phyloP scores from a whole-genome alignment of 2,888 invertebrate species.

The Lysandra coridon region DNA sequence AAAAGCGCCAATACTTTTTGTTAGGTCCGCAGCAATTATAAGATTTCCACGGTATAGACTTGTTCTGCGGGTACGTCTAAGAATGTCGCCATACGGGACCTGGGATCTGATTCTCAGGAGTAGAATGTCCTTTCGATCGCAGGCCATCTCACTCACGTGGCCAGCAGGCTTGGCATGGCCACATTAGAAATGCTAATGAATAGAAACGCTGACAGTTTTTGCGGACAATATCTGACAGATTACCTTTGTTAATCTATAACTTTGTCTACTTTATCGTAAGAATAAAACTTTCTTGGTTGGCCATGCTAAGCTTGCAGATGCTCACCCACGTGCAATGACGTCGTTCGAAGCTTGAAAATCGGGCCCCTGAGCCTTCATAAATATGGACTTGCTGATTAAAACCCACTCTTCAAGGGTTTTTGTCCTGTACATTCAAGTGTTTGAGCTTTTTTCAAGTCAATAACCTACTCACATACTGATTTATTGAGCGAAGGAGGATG shows the following conservation, averaged over 20 bases:
- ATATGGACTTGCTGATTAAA: slow-evolving; percentile 73
- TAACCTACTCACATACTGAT: slow-evolving; percentile 16
- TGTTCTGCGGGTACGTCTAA: slow-evolving; percentile 52
- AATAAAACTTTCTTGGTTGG: too few species aligned
- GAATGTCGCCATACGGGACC: slow-evolving; percentile 67
- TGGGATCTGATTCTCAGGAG: slow-evolving; percentile 36
- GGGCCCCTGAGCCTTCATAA: slow-evolving; percentile 55
- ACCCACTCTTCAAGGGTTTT: slow-evolving; percentile 45
- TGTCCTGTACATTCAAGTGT: slow-evolving; percentile 18
- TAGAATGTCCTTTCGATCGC: not conserved
- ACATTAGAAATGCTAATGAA: too few species aligned
- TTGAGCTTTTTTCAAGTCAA: slow-evolving; percentile 13
- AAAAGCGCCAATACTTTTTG: slow-evolving; percentile 38
- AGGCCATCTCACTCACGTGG: too few species aligned
- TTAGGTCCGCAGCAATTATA: slow-evolving; percentile 40
- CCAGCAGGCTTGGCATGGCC: too few species aligned
- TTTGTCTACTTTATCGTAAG: too few species aligned
- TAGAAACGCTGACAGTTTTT: too few species aligned
- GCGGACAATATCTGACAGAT: too few species aligned
- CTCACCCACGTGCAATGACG: too few species aligned
- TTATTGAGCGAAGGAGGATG: not conserved
- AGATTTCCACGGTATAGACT: slow-evolving; percentile 40
- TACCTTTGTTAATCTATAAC: too few species aligned
- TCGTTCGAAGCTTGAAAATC: not conserved
- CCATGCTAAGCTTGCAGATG: too few species aligned